Evolutionary conservation across 2,888 invertebrate species (phyloP), one percentile per base, ranked within the genome.

Genomic region (Ophonus ardosiacus): DNA sequence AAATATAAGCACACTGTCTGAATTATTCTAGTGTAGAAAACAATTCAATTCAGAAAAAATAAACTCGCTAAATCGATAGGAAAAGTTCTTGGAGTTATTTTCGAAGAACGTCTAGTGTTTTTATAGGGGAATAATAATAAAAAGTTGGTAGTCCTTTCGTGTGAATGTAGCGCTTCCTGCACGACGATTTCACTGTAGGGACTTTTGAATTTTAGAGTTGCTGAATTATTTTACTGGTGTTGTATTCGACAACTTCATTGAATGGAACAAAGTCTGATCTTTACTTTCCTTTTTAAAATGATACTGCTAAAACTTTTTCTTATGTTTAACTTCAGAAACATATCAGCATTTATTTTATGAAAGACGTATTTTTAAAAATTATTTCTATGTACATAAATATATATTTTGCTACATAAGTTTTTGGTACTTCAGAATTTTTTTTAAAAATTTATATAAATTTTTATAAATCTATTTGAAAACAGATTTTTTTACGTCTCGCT

Each of bases 91-190:
- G 8, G 21, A 61, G 61, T 61, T 61, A 61, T 61, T 8, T 61
- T 21, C 61, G 8, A 21, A 18, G 18, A 61, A 18, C 18, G 61
- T 61, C 61, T 61, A 61, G 61, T 61, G 61, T 61, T 61, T 61
- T 61, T 61, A 61, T 61, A 61, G 61, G 61, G 61, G 61, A 61
- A 61, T 61, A 61, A 61, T 61, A 61, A 61, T 61, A 61, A 61
- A 61, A 61, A 61, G 61, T 61, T 61, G 61, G 61, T 61, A 61
- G 61, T 18, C 17, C 21, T 61, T 21, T 18, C 61, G 18, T 21
- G 21, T 21, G 61, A 61, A 61, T 21, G 18, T 21, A 21, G 8
- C 8, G 61, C 18, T 61, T 10, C 21, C 8, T 61, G 10, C 7
- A 15, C 59, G 59, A 2, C 17, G 61, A 61, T 61, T 61, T 61